Base-by-base conservation (phyloP, 2,113 vertebrate species). In the Heliornis fulica region DNA sequence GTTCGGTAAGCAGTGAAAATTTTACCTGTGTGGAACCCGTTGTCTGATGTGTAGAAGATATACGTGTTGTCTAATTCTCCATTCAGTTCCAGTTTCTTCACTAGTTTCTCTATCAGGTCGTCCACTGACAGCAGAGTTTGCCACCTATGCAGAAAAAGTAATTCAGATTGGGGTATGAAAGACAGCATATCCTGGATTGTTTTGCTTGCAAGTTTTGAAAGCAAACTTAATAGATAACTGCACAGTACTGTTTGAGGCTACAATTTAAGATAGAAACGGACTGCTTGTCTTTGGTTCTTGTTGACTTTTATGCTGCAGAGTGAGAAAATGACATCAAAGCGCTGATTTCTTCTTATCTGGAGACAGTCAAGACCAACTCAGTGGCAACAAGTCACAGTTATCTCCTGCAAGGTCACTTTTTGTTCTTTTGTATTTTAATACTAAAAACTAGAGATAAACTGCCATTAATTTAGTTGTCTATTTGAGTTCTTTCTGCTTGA, bases 11-110 rank as follows among this genome's bases (percentile, higher is more conserved):
- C n/a, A 83, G 38, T 46, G 13, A 92, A 83, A 77, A 15, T 43
- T 65, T 71, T 95, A 99, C 99, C 99, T 83, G 99, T 99, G 96
- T 99, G 99, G 96, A 98, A 99, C 81, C 99, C 99, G 14, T 99
- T 99, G 96, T 99, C 99, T 15, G 99, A 99, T 26, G 99, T 99
- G 72, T 99, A 99, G 84, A 99, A 98, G 96, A 99, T 97, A 87
- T 99, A 99, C 0, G 99, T 99, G 96, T 99, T 98, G 87, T 99
- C 97, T 45, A 99, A 96, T 86, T 99, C 99, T 53, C 98, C 98
- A 13, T 98, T 98, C 83, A 93, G 90, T 83, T 99, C 98, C 91
- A 99, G 70, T 63, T 98, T 98, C 96, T 98, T 99, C 83, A 99
- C 97, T 34, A 99, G 89, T 87, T 99, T 99, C 97, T 99, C 99